Evolutionary conservation across 2,113 vertebrate genomes (phyloP), one percentile per base, ranked within the genome.

Genomic region (Myotis yumanensis): DNA sequence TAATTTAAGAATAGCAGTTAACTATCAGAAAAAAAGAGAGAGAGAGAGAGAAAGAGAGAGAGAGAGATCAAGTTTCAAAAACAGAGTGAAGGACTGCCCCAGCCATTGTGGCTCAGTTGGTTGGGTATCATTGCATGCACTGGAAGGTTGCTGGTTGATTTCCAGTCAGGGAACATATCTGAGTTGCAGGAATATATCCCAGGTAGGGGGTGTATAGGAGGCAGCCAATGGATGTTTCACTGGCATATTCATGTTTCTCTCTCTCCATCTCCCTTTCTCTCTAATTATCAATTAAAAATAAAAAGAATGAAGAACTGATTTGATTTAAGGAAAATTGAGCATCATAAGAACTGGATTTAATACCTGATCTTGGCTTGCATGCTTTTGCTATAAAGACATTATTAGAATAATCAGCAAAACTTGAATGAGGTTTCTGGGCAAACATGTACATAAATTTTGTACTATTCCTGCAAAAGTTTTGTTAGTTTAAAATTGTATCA

Each of bases 381-480:
- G 30, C 17, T 69, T 93, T 71, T 69, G 30, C 57, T 79, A 9
- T 89, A 51, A 85, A 95, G 59, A 91, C 8, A 40, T 54, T 88
- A 77, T 20, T 89, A 75, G 18, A 94, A 76, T 73, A 81, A 52
- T 7, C 57, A 25, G 35, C 72, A 40, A 91, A 54, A 37, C 43
- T 35, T 89, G 28, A 84, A 82, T 62, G 32, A 46, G 20, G 7
- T 89, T 76, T 93, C 71, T 84, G 64, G 72, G 68, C 30, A 77
- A 77, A 91, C 88, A 69, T 69, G n/a, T 54, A 57, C 14, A 69
- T 72, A 91, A 91, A 11, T 84, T 90, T 66, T 93, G 57, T 64
- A 64, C 59, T 59, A 88, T 64, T 81, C 37, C 81, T 71, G 22
- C 4, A 81, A 81, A 17, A 43, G 86, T 93, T 92, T 68, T 73